These are phyloP conservation scores for Dinothrombium tinctorium DNA, from an alignment of 1,140 invertebrate species.

Conservation along the genomic window DNA sequence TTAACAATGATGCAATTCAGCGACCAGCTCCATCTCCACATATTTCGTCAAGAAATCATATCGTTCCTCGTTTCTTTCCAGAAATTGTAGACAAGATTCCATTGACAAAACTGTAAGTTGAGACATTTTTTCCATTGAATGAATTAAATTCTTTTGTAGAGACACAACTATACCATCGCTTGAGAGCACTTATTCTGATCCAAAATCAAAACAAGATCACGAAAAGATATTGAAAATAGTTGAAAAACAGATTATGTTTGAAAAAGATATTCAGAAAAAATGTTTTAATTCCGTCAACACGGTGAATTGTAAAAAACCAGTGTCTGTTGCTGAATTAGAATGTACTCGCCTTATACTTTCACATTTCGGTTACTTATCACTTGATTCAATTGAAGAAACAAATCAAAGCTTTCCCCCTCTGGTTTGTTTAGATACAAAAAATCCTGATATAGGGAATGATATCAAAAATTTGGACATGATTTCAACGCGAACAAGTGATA, in stretches of 20 bases:
- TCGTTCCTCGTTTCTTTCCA: constrained; percentile 51
- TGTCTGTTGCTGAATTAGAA: constrained; percentile 49
- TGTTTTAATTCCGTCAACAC: constrained; percentile 16
- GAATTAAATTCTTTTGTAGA: not conserved
- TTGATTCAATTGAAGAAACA: constrained; percentile 18
- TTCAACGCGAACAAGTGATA: constrained; percentile 63
- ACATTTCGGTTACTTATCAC: constrained; percentile 70
- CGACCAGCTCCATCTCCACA: not conserved
- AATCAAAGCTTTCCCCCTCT: constrained; percentile 29
- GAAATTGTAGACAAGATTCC: constrained; percentile 54
- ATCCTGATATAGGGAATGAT: constrained; percentile 40
- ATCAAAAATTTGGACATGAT: constrained; percentile 49
- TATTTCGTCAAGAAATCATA: constrained; percentile 19
- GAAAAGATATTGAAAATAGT: constrained; percentile 19
- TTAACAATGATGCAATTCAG: not conserved
- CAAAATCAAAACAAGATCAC: constrained; percentile 5
- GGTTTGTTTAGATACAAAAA: constrained; percentile 45
- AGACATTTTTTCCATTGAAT: constrained; percentile 4
- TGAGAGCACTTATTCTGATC: constrained; percentile 5
- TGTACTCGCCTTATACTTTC: constrained; percentile 76
- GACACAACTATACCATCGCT: constrained; percentile 6
- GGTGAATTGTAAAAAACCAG: constrained; percentile 51
- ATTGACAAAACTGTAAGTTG: constrained; percentile 47
- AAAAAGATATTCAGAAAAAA: constrained; percentile 16
- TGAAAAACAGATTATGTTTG: constrained; percentile 19